These are phyloP conservation scores for Liolophura sinensis DNA, from an alignment of 1,140 invertebrate genomes.

Conservation along the genomic window DNA sequence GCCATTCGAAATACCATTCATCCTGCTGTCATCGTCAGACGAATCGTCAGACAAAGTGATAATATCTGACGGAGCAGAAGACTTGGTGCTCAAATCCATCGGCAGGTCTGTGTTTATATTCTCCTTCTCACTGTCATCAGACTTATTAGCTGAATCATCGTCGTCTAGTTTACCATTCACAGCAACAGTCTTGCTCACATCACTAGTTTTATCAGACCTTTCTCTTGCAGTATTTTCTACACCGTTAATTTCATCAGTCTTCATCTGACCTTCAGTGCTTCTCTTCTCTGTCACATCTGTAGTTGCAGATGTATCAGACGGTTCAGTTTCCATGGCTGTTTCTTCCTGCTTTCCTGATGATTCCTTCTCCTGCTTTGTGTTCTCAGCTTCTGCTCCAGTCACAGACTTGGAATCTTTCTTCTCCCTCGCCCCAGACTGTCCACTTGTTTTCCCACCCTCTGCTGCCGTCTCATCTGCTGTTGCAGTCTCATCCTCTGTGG, in stretches of 20 bases:
- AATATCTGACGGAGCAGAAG: constrained; percentile 26
- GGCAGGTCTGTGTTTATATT: constrained; percentile 32
- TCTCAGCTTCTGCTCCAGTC: neutral
- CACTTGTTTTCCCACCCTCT: neutral
- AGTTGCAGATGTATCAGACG: neutral
- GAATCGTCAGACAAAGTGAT: constrained; percentile 35
- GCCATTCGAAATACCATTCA: constrained; percentile 22
- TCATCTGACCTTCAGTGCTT: neutral
- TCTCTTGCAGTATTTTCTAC: neutral
- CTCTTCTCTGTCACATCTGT: neutral
- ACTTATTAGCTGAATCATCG: constrained; percentile 21
- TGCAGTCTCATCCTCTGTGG: too few relatives aligned
- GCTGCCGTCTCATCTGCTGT: neutral
- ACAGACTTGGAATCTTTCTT: neutral
- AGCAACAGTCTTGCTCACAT: too few relatives aligned
- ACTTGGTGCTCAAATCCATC: constrained; percentile 44
- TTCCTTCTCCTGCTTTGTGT: neutral
- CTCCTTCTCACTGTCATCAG: constrained; percentile 40
- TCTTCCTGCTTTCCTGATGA: neutral
- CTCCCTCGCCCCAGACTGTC: neutral
- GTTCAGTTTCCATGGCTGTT: neutral
- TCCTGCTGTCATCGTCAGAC: constrained; percentile 19
- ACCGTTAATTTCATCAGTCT: neutral
- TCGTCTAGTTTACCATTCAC: neutral
- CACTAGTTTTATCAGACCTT: too few relatives aligned